Evolutionary conservation across 2,797 vertebrate genomes (phyloP), one percentile per base, ranked within the genome.

Genomic region (Oryzias sinensis): DNA sequence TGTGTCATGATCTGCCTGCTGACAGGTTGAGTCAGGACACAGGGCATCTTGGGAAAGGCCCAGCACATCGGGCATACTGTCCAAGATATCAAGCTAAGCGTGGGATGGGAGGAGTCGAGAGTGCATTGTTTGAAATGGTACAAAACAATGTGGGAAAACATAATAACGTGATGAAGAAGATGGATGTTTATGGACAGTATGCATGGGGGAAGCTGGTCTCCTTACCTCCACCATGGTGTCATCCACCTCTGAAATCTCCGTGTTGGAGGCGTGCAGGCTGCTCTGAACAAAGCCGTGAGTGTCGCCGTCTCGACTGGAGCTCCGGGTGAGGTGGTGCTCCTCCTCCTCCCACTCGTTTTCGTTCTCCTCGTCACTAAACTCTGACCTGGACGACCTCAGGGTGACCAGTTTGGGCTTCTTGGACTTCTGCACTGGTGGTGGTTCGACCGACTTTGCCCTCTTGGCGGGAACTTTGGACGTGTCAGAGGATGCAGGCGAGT

Each of bases 181-280:
- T 51, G 17, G 7, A 33, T 44, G 43, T 15, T 11, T 46, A 64
- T 6, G 22, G 58, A 70, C 13, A 37, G 70, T 73, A 65, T 33
- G 0, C 66, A 59, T 24, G 48, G 24, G 46, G 55, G 49, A 43
- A 14, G 22, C 0, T 1, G 17, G 53, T 47, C 37, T 46, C 44
- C 60, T 13, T 90, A 98, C 97, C 95, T 98, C 96, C 78, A 96
- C 95, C 92, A 97, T 86, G 0, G 92, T 94, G 87, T 97, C 95
- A 54, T 96, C 93, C 67, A 97, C 93, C 63, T 94, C 92, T 68
- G 90, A 43, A 55, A 90, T 72, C 67, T 93, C 42, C 25, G 90
- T 83, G 20, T 77, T 87, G 22, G 92, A 90, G 49, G 94, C 92
- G 53, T 94, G 92, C 63, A 99, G 91, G 65, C 92, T 90, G 62